Evolutionary conservation across 1,140 invertebrate species (phyloP), one percentile per base, ranked within the genome.

Genomic region (Ceratosolen solmsi): DNA sequence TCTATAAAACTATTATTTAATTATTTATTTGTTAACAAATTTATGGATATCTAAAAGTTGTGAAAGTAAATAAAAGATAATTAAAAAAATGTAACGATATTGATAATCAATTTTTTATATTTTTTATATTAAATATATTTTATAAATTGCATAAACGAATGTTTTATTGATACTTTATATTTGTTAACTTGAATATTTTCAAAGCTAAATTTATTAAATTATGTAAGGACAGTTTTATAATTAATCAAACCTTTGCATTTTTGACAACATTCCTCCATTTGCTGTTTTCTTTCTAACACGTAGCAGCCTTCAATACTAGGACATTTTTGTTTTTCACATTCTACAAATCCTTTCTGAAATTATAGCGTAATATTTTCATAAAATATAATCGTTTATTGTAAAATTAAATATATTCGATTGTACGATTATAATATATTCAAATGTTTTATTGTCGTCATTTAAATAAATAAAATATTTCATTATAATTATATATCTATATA

Each of bases 231-330:
- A 5, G 1, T 65, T 49, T 78, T n/a, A 36, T 9, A 88, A 77
- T 75, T 84, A 84, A 81, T 72, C 27, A 80, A 27, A 95, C 95
- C 95, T 94, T 95, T 95, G 85, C 95, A 96, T 86, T 91, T 92
- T 80, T 92, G 90, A 87, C 95, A 96, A 85, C 95, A 96, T 49
- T 93, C 92, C 76, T 93, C 92, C 30, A 90, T 90, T 15, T 90
- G 88, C 77, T 92, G 92, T 46, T 93, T 90, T 65, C 8, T 65
- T 54, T 94, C 89, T 22, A 94, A 86, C 88, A 94, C 92, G 85
- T 94, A 94, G 87, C 95, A 96, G 68, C 94, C 95, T 83, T 95
- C 93, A 71, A 93, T 93, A 80, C 92, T 92, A 0, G 94, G 94
- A 89, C 96, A 96, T 65, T 92, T 91, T 72, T 92, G 90, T 82